phyloP scores from a whole-genome alignment of 2,113 vertebrate species.

The Heloderma charlesbogerti region DNA sequence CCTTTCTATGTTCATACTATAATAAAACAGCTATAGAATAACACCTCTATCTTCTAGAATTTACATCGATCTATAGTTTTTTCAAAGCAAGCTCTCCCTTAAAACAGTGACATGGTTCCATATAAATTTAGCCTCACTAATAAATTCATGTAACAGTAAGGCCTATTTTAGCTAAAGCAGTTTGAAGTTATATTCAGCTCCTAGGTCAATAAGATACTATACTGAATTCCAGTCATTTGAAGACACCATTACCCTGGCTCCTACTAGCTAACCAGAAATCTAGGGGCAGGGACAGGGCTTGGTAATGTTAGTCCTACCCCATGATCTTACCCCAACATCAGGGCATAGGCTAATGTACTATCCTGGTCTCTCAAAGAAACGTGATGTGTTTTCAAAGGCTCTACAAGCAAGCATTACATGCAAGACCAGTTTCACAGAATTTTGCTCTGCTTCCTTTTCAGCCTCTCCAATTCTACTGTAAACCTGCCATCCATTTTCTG shows the following conservation, averaged over 20 bases:
- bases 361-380: neutral
- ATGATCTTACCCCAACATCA: neutral
- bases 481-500: conserved; percentile 12
- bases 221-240: neutral
- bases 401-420: neutral
- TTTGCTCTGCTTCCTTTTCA: conserved; percentile 1
- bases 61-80: neutral
- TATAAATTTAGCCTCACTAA: neutral
- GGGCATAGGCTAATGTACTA: neutral
- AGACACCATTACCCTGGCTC: neutral
- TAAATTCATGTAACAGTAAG: neutral
- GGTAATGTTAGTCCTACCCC: neutral
- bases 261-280: neutral
- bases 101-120: neutral
- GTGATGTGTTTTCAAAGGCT: neutral
- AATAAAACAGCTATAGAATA: neutral
- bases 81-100: neutral
- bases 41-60: neutral
- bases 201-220: neutral
- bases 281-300: neutral
- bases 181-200: neutral
- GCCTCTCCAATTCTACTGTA: neutral
- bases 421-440: conserved; percentile 13
- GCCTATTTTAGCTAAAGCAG: neutral
- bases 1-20: neutral